A percentile compares a stretch with the other conserved stretches of the same genome.
phyloP scores from a whole-genome alignment of 2,888 invertebrate species.

The Tipula unca region DNA sequence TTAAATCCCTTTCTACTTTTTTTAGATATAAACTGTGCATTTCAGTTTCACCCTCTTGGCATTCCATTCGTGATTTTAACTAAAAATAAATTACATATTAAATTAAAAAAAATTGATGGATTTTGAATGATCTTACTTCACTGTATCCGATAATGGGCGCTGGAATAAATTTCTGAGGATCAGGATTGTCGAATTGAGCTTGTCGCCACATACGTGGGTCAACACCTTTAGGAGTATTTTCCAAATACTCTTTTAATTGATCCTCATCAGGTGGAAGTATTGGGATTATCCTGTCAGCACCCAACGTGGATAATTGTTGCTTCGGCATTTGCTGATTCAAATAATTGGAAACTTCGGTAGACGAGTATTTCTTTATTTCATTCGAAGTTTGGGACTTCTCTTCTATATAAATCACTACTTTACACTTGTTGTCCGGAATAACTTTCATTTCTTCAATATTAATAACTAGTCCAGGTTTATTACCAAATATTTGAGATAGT shows the following conservation, averaged over 20 bases:
- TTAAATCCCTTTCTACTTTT: conserved; percentile 68
- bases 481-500: conserved; percentile 65
- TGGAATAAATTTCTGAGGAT: conserved; percentile 81
- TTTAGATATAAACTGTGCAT: conserved; percentile 74
- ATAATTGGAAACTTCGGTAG: conserved; percentile 61
- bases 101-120: neutral
- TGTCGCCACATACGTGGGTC: conserved; percentile 92
- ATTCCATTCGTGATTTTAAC: conserved; percentile 70
- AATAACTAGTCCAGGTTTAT: conserved; percentile 73
- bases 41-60: conserved; percentile 75
- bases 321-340: conserved; percentile 63
- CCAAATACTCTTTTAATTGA: conserved; percentile 78
- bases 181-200: conserved; percentile 92
- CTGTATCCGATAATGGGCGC: conserved; percentile 89
- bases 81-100: conserved; percentile 27
- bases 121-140: conserved; percentile 42
- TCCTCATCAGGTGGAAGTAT: conserved; percentile 68
- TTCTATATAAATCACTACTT: conserved; percentile 64
- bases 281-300: conserved; percentile 61
- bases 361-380: conserved; percentile 58
- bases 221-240: conserved; percentile 83
- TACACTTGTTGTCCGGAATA: conserved; percentile 68
- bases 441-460: conserved; percentile 70
- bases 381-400: conserved; percentile 58
- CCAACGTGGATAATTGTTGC: conserved; percentile 62